Percentiles rank a stretch among this genome's conserved stretches.
phyloP scores from a whole-genome alignment of 64 coral and sea anemone species.

The Montipora efflorescens region DNA sequence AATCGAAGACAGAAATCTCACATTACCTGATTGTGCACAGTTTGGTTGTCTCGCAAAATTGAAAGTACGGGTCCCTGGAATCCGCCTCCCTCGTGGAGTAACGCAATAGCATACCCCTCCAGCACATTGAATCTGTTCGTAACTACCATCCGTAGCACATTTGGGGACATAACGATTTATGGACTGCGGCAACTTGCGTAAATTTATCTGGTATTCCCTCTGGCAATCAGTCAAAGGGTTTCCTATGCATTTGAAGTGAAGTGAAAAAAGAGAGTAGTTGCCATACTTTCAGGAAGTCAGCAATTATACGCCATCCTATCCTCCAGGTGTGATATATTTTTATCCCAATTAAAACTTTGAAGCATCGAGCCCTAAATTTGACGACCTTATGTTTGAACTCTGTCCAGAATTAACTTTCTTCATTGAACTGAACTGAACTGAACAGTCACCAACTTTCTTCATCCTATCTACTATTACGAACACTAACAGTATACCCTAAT shows the following conservation, averaged over 20 bases:
- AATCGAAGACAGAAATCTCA: too few species aligned
- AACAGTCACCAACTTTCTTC: too few species aligned
- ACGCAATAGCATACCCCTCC: constrained; percentile 64
- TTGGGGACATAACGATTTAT: constrained; percentile 29
- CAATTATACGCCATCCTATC: too few species aligned
- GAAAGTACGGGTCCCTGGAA: constrained; percentile 24
- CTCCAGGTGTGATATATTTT: too few species aligned
- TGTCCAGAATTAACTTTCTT: too few species aligned
- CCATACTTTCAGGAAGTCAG: not conserved
- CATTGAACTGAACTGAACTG: too few species aligned
- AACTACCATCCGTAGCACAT: constrained; percentile 43
- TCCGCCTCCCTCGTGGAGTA: constrained; percentile 27
- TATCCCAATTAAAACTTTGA: too few species aligned
- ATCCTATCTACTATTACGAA: too few species aligned
- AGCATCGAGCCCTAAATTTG: too few species aligned
- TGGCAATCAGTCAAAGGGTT: constrained; percentile 37
- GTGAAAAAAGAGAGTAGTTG: too few species aligned
- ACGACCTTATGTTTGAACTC: too few species aligned
- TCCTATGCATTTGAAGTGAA: not conserved
- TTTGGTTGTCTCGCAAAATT: constrained; percentile 48
- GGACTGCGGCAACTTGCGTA: not conserved
- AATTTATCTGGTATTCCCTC: constrained; percentile 47
- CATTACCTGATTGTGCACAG: constrained; percentile 56
- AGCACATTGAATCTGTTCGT: constrained; percentile 58
- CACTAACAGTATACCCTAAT: too few species aligned